Base-by-base conservation (phyloP, 1,140 invertebrate species). In the Bombus waltoni region DNA sequence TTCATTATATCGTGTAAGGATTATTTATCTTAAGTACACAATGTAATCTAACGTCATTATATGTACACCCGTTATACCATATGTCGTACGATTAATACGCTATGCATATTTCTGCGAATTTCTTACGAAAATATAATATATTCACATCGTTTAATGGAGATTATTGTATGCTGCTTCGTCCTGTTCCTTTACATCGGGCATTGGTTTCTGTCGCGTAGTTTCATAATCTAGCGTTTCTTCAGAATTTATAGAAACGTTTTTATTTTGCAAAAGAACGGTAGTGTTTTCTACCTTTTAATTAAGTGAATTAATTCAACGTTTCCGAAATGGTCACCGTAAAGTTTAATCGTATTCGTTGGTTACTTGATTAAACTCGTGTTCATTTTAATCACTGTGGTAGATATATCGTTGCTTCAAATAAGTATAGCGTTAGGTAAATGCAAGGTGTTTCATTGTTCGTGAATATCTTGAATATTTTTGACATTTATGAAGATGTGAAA, bases 81-180 rank as follows among this genome's bases (percentile, higher is more conserved):
- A 70, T 85, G 80, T 82, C 75, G 35, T 88, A 90, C 65, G 76
- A 92, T 87, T 87, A 83, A 53, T 88, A 81, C 57, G 57, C 83
- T 83, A 86, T 88, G 83, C 76, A 89, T 90, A 91, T 86, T 88
- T 85, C 87, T 91, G 88, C 85, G 90, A 82, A 90, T 93, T 94
- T 93, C 93, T 93, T 94, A 93, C 92, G 84, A 87, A 91, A 92
- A 92, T 88, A 91, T 84, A 84, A 84, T 84, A 85, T 85, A 85
- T 85, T 85, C 83, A 85, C 78, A 85, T 85, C 83, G 70, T 80
- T 80, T 85, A 79, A 85, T 38, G 57, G n/a, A 65, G 57, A 65
- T 78, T 65, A 66, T 78, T 78, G 28, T 78, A 78, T 32, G 38
- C 59, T 59, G 57, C 38, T 78, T 72, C 38, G 57, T 59, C 53